These are phyloP conservation scores for Camponotus vicinus DNA, from an alignment of 1,140 invertebrate genomes.

Conservation along the genomic window DNA sequence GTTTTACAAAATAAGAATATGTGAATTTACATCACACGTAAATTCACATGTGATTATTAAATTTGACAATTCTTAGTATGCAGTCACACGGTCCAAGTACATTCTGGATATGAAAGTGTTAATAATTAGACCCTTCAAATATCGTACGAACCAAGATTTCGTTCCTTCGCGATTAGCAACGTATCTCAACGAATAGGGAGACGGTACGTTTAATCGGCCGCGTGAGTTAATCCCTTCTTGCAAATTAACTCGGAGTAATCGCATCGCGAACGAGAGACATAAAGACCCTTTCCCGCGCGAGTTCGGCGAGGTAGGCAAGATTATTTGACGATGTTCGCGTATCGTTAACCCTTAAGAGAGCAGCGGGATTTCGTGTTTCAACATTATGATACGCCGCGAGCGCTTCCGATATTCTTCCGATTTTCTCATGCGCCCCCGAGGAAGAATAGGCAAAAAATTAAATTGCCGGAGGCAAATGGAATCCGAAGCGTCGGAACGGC, in stretches of 20 bases:
- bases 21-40: too few species aligned
- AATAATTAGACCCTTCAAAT: too few species aligned
- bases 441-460: constrained; percentile 67
- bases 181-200: not conserved
- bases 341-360: constrained; percentile 74
- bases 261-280: constrained; percentile 72
- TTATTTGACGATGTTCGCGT: constrained; percentile 72
- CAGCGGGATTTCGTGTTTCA: constrained; percentile 72
- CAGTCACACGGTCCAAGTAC: not conserved
- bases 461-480: constrained; percentile 63
- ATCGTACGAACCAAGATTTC: not conserved
- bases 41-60: not conserved
- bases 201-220: constrained; percentile 30
- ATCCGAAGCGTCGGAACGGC: constrained; percentile 63
- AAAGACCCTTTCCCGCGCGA: constrained; percentile 69
- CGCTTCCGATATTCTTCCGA: constrained; percentile 49
- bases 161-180: not conserved
- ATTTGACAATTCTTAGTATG: not conserved
- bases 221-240: constrained; percentile 42
- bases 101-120: not conserved
- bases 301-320: constrained; percentile 66
- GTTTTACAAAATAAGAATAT: not conserved
- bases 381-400: constrained; percentile 70
- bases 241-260: constrained; percentile 74
- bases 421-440: constrained; percentile 21